Evolutionary conservation across 1,140 invertebrate genomes (phyloP).

Genomic region (Lepidotrigona ventralis): DNA sequence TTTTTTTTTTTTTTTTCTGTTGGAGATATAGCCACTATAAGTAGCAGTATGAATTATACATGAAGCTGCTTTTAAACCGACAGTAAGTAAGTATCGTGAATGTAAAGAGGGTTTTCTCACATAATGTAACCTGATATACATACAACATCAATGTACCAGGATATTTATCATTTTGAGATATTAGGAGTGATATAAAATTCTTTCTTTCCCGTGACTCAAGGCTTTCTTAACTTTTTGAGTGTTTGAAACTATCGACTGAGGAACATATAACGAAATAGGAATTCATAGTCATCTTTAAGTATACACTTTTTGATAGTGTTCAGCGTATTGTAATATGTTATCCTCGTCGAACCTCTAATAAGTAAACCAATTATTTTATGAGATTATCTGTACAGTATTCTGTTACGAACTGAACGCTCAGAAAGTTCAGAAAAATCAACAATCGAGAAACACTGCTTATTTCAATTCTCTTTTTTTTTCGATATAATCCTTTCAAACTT

Average conservation of each 20-base stretch:
- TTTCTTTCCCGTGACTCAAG: background rate
- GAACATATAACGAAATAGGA: no score
- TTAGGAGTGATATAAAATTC: background rate
- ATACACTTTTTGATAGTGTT: no score
- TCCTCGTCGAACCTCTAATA: no score
- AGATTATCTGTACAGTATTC: no score
- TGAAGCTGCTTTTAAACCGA: background rate
- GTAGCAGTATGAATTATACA: slow-evolving; percentile 10
- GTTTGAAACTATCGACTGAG: no score
- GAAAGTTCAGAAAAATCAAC: background rate
- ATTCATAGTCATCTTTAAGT: no score
- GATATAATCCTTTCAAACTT: no score
- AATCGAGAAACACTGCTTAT: background rate
- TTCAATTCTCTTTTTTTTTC: background rate
- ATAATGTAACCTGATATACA: background rate
- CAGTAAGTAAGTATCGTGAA: background rate
- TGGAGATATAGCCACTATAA: background rate
- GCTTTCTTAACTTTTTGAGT: background rate
- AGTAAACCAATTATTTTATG: no score
- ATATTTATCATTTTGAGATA: background rate
- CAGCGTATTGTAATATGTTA: no score
- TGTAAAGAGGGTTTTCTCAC: background rate
- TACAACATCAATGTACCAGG: background rate
- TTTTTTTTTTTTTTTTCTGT: background rate
- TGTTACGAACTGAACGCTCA: no score